phyloP scores from a whole-genome alignment of 2,888 invertebrate species.

The Lagria hirta region DNA sequence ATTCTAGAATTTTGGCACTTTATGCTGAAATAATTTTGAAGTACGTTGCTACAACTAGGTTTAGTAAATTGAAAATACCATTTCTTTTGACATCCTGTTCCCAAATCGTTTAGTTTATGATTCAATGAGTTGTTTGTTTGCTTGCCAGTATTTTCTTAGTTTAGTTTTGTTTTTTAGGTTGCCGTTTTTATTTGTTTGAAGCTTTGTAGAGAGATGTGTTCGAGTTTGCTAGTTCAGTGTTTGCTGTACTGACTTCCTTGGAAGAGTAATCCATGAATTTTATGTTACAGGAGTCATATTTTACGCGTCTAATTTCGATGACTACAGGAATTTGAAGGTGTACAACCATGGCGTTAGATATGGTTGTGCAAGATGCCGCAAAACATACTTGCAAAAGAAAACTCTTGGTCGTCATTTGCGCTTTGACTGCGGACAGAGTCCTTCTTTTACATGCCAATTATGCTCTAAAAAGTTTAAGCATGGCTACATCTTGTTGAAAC shows the following conservation, averaged over 20 bases:
- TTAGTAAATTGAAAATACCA: no score
- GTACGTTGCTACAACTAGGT: no score
- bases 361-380: slow-evolving; percentile 47
- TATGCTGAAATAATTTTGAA: no score
- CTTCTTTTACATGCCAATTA: slow-evolving; percentile 47
- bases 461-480: slow-evolving; percentile 48
- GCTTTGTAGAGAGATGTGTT: slow-evolving; percentile 18
- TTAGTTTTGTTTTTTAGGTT: slow-evolving; percentile 20
- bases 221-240: slow-evolving; percentile 19
- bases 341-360: slow-evolving; percentile 46
- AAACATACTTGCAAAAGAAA: slow-evolving; percentile 51
- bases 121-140: background rate
- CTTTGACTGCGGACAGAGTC: slow-evolving; percentile 55
- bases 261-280: slow-evolving; percentile 16
- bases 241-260: slow-evolving; percentile 7
- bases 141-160: slow-evolving; percentile 12
- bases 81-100: no score
- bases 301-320: slow-evolving; percentile 49
- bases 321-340: slow-evolving; percentile 48
- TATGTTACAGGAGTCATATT: slow-evolving; percentile 42
- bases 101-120: no score
- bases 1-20: no score
- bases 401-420: slow-evolving; percentile 53
- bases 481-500: slow-evolving; percentile 47
- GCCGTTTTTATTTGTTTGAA: slow-evolving; percentile 18